Base-by-base conservation (phyloP, 2,113 vertebrate genomes). In the Brachyistius frenatus region DNA sequence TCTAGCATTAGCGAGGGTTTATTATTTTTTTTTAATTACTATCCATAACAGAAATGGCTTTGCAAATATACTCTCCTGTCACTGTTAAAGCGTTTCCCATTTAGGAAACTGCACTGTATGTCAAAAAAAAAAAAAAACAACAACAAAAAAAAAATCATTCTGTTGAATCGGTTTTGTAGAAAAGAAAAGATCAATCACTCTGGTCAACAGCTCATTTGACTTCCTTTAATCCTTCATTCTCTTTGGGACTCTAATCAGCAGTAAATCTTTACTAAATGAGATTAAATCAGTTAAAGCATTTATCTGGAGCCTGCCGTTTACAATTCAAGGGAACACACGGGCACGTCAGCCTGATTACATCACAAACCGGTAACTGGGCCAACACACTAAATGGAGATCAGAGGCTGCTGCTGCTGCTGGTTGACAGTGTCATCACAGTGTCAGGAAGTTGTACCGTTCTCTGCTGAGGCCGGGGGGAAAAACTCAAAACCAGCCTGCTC, bases 401-500 rank as follows among this genome's bases (percentile, higher is more conserved):
- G 7, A 46, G 39, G 10, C 36, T 41, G 50, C 7, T 67, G 54
- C 54, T 57, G 36, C 66, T 63, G 65, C 46, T 5, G 50, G 10
- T 8, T 35, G 39, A 7, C 35, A 57, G 55, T 6, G 23, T 23
- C 23, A 31, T 55, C 6, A 16, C 46, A 49, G 5, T 2, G n/a
- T 47, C 9, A 41, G 5, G 13, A 5, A 5, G 10, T 37, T 3
- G 1, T 86, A 97, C 98, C 96, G 92, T 95, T 97, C 15, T 95
- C 95, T 67, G 93, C 95, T 0, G 91, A 80, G 32, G 89, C 88
- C 7, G 88, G 87, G 75, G 93, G 90, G 65, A 93, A 82, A 46
- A 96, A 94, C 56, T 96, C 71, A 0, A 97, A 91, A 50, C 92
- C 94, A 63, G 88, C 92, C 66, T 95, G 94, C 52, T 97, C 96